These are phyloP conservation scores for Calidris pugnax DNA, from an alignment of 2,113 vertebrate genomes.

Conservation along the genomic window DNA sequence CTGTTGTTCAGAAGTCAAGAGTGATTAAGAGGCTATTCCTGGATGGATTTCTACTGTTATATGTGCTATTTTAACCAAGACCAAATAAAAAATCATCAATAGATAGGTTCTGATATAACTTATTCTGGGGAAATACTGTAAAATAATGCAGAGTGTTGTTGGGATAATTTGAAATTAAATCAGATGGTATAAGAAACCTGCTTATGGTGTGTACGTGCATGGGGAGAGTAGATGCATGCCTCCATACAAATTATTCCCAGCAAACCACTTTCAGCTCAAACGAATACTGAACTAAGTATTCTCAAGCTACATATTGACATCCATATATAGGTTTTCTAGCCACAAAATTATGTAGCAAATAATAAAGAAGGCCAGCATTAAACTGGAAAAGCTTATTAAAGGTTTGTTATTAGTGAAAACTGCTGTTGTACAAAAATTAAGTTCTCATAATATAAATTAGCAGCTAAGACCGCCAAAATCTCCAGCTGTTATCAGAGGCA, in stretches of 20 bases:
- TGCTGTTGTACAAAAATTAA: constrained; percentile 10
- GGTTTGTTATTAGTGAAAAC: constrained; percentile 14
- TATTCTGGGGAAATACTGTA: neutral
- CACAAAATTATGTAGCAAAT: neutral
- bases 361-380: constrained; percentile 18
- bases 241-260: constrained; percentile 1
- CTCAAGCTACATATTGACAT: constrained; percentile 20
- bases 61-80: constrained; percentile 39
- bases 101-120: constrained; percentile 48
- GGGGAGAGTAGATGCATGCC: neutral
- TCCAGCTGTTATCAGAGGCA: neutral
- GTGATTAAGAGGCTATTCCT: neutral
- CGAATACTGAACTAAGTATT: constrained; percentile 43
- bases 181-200: constrained; percentile 19
- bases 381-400: constrained; percentile 40
- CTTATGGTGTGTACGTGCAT: neutral
- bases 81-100: constrained; percentile 64
- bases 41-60: neutral
- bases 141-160: constrained; percentile 32
- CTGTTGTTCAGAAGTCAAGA: constrained; percentile 34
- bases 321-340: constrained; percentile 28
- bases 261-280: constrained; percentile 50
- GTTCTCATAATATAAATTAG: constrained; percentile 41
- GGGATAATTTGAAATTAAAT: constrained; percentile 50
- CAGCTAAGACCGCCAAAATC: neutral